Base-by-base conservation (phyloP, 2,113 vertebrate species). In the Hydropotes inermis region DNA sequence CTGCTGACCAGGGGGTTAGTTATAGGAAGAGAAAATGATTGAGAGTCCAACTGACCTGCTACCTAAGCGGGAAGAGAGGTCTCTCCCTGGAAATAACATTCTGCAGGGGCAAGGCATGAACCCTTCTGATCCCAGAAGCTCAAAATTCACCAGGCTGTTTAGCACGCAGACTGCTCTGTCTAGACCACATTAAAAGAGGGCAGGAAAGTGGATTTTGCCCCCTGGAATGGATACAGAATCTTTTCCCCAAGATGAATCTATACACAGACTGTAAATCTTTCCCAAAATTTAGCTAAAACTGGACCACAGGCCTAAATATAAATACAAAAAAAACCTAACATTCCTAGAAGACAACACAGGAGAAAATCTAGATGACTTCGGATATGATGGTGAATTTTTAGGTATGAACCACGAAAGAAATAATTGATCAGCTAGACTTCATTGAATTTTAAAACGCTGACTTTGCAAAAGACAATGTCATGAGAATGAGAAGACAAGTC, bases 11-110 rank as follows among this genome's bases (percentile, higher is more conserved):
- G 67, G 36, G 67, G 27, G 19, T 70, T 70, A 43, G 14, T 45
- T n/a, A 57, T 2, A 7, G 64, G 54, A 84, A 6, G 7, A 19
- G 25, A 61, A 45, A 28, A 60, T 5, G 7, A 54, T 10, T n/a
- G 3, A n/a, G n/a, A 10, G 15, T 16, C 43, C 14, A 50, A 33
- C 28, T 50, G 43, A n/a, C 45, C 19, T 9, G 19, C 12, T 8
- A 0, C 6, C 58, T 7, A n/a, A 39, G 36, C 0, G 0, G 3
- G 74, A 78, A 25, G 16, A 33, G 43, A 39, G 54, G 45, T 74
- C 19, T n/a, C 5, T 76, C 25, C 11, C 58, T 64, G 15, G n/a
- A 11, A 47, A 36, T 67, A 86, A 10, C 33, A 7, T 10, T 58
- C 74, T 39, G 30, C 23, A 47, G 39, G 54, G 27, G 3, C 17